phyloP scores from a whole-genome alignment of 37 sponge, comb jelly and placozoan species.

The Haliclona indistincta region DNA sequence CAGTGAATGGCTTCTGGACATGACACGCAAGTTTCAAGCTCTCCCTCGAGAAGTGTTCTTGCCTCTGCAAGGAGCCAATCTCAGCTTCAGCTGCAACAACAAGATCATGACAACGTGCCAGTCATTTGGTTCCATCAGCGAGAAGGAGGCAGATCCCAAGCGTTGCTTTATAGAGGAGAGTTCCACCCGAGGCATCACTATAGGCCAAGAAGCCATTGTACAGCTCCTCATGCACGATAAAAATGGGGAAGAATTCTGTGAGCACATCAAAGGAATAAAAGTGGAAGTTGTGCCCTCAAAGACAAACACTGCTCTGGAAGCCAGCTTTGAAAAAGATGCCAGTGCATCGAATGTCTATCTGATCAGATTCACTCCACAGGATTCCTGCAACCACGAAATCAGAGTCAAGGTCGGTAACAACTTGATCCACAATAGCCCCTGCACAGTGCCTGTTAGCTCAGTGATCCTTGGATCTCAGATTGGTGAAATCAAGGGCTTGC shows the following conservation, averaged over 20 bases:
- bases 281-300: background rate
- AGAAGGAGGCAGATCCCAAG: background rate
- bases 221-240: conserved; percentile 1
- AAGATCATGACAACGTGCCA: background rate
- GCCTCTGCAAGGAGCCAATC: background rate
- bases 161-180: background rate
- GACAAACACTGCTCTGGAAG: background rate
- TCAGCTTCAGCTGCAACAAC: background rate
- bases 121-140: background rate
- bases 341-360: background rate
- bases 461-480: background rate
- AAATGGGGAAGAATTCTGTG: background rate
- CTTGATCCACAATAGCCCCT: background rate
- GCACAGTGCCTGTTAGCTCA: background rate
- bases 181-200: background rate
- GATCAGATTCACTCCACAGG: background rate
- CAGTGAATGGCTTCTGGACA: conserved; percentile 4
- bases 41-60: background rate
- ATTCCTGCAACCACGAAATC: background rate
- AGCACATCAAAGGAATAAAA: conserved; percentile 5
- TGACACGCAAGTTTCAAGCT: background rate
- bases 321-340: background rate
- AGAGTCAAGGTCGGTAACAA: background rate
- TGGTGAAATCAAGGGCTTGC: background rate
- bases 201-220: background rate